Evolutionary conservation across 2,888 invertebrate species (phyloP).

Genomic region (Escarpia spicata): DNA sequence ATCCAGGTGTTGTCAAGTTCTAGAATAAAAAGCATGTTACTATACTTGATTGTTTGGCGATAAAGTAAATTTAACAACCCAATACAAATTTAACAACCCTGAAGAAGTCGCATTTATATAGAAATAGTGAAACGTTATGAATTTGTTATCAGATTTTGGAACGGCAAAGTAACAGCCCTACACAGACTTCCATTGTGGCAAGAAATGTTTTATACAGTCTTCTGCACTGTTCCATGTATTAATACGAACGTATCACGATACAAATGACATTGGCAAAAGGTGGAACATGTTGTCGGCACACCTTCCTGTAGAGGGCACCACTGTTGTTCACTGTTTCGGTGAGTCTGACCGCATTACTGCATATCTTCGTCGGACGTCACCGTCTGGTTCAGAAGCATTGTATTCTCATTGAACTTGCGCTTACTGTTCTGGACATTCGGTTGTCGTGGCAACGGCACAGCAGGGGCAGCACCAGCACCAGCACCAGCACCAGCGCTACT

Average conservation of each 20-base stretch:
- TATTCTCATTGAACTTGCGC: conserved; percentile 86
- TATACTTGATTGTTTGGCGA: neutral
- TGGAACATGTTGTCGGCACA: neutral
- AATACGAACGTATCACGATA: neutral
- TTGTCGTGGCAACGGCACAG: neutral
- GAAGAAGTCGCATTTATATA: neutral
- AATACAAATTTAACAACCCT: neutral
- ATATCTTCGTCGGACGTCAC: conserved; percentile 90
- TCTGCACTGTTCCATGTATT: neutral
- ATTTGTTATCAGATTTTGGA: neutral
- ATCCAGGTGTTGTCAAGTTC: no score
- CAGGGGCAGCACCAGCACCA: conserved; percentile 38
- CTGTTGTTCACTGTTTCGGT: neutral
- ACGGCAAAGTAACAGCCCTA: neutral
- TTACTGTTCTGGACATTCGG: conserved; percentile 41
- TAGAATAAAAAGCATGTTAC: no score
- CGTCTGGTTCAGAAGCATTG: conserved; percentile 83
- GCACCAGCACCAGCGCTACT: conserved; percentile 31
- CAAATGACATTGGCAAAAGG: conserved; percentile 4
- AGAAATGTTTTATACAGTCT: neutral
- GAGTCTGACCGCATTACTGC: conserved; percentile 66
- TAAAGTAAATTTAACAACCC: neutral
- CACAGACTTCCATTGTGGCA: neutral
- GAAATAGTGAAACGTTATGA: neutral
- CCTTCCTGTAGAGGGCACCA: neutral